Percentiles rank a stretch among this genome's conserved stretches.
Conservation (phyloP, 2,888 invertebrate genomes). For the Lumbricus terrestris region DNA sequence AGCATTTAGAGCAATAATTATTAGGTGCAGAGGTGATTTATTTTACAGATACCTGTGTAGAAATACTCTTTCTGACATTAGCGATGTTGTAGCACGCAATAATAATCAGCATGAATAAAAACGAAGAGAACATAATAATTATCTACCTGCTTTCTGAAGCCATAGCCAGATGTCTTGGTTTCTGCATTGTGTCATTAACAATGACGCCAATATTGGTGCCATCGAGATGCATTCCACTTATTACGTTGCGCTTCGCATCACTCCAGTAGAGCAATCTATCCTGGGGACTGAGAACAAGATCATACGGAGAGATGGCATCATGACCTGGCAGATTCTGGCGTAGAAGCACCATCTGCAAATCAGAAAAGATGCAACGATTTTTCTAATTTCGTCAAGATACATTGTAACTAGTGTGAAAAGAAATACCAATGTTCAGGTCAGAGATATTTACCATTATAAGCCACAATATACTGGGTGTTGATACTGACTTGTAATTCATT, state of each 20-base stretch:
- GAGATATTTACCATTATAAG: neutral
- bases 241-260: constrained; percentile 77
- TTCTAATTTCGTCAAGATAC: neutral
- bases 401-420: neutral
- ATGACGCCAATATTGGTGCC: constrained; percentile 65
- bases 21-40: too few species aligned
- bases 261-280: constrained; percentile 86
- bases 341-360: constrained; percentile 7
- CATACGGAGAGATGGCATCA: constrained; percentile 65
- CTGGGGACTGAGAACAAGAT: constrained; percentile 81
- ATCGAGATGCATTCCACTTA: constrained; percentile 81
- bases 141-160: constrained; percentile 75
- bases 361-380: neutral
- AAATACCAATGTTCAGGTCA: neutral
- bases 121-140: neutral
- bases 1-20: neutral
- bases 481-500: neutral
- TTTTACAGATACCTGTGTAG: neutral
- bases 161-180: constrained; percentile 78
- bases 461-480: neutral
- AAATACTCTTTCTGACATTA: neutral
- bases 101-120: neutral
- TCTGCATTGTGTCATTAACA: constrained; percentile 68
- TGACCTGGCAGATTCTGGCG: neutral
- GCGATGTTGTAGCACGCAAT: neutral